Base-by-base conservation (phyloP, 2,888 invertebrate genomes). In the Plusia festucae region DNA sequence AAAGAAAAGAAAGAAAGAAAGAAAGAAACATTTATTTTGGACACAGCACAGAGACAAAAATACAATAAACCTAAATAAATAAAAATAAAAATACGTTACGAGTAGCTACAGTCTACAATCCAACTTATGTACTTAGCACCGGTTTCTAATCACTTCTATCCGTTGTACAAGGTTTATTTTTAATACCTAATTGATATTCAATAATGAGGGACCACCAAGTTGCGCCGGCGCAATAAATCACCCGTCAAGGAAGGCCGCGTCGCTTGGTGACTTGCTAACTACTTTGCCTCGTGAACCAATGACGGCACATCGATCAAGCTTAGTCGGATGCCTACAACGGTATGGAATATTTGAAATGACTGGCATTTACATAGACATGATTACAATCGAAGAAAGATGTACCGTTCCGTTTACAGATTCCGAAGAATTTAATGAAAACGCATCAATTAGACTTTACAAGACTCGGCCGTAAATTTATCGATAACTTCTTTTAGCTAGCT, bases 171-270 rank as follows among this genome's bases (percentile, higher is more conserved):
- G 68, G 71, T 80, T 68, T 78, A 72, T 80, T 82, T 79, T 79
- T 73, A 78, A 80, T 79, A 73, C 68, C 73, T 83, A 83, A 82
- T 83, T 75, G 80, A 77, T 77, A 79, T 78, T 78, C 79, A 78
- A 79, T 82, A 82, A 82, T 82, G 77, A 76, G 75, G 66, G 84
- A 84, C 83, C 85, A 84, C 85, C 85, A 65, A 67, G 79, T 63
- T 61, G 73, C 67, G 66, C 70, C 73, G 75, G 56, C 75, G 76
- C 72, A 79, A 82, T 82, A 82, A 84, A 84, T 83, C 82, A 82
- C 69, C 61, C 65, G 79, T 73, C 83, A 81, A 81, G 81, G 80
- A 84, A 81, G 74, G 76, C 71, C 77, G 67, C 52, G 74, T 75
- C 78, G 79, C 76, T 72, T 55, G 73, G 63, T 79, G 79, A 82